Conservation (phyloP, 2,113 vertebrate species). For the Mesitornis unicolor region DNA sequence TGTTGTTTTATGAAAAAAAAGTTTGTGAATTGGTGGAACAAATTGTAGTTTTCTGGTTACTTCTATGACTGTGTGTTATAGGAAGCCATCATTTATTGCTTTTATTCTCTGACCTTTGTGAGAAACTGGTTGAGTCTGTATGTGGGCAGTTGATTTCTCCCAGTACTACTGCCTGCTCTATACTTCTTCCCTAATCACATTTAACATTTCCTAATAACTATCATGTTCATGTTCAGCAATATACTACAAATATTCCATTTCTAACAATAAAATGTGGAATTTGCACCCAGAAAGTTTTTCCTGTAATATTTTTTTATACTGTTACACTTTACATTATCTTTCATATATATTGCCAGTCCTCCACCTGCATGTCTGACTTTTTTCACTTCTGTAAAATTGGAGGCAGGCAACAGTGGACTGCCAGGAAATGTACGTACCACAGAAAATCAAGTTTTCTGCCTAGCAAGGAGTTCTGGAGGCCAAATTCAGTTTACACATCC, state of each 20-base stretch:
- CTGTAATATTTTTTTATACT: background rate
- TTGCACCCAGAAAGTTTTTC: background rate
- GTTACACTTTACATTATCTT: background rate
- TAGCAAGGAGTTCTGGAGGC: background rate
- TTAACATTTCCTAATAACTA: background rate
- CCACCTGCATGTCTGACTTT: background rate
- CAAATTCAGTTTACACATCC: background rate
- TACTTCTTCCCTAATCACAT: background rate
- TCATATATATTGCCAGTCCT: background rate
- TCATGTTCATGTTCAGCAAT: background rate
- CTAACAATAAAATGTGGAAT: background rate
- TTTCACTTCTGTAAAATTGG: background rate
- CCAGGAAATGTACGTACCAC: background rate
- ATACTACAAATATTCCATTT: background rate
- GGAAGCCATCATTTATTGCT: background rate
- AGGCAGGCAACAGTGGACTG: background rate
- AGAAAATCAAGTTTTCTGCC: background rate
- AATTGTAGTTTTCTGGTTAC: background rate
- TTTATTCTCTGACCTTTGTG: background rate
- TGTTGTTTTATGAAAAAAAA: background rate
- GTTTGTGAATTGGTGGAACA: background rate
- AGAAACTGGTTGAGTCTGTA: background rate
- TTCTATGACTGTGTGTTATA: background rate
- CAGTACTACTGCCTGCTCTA: background rate
- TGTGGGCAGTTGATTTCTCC: background rate